phyloP scores from a whole-genome alignment of 2,888 invertebrate species.

The Marronus borbonicus region DNA sequence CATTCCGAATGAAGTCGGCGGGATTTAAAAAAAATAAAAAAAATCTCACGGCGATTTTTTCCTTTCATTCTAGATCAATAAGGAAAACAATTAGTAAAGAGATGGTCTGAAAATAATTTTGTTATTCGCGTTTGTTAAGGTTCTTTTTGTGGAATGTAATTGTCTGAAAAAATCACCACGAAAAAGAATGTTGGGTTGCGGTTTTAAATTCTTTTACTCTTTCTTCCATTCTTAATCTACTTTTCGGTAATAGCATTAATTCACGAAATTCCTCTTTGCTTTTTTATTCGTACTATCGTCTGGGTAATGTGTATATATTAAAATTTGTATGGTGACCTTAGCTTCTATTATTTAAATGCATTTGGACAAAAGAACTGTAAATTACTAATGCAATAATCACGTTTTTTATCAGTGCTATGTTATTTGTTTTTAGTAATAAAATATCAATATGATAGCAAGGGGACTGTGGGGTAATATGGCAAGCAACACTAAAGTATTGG shows the following conservation, averaged over 20 bases:
- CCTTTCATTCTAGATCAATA: neutral
- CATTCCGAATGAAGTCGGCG: slow-evolving; percentile 41
- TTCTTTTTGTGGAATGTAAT: slow-evolving; percentile 15
- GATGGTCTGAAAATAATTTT: neutral
- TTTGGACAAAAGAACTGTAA: neutral
- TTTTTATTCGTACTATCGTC: slow-evolving; percentile 18
- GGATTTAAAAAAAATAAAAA: slow-evolving; percentile 44
- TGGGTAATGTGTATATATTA: slow-evolving; percentile 18
- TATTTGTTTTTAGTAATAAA: no score
- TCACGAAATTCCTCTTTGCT: slow-evolving; percentile 23
- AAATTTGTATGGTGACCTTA: slow-evolving; percentile 3
- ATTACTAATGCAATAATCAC: neutral
- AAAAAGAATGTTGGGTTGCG: slow-evolving; percentile 45
- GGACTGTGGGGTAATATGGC: no score
- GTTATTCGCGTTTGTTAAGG: neutral
- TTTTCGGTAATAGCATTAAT: slow-evolving; percentile 42
- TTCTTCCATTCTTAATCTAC: slow-evolving; percentile 34
- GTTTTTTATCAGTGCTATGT: no score
- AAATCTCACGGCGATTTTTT: slow-evolving; percentile 24
- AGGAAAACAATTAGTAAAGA: neutral
- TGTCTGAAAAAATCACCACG: slow-evolving; percentile 26
- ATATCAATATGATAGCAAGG: no score
- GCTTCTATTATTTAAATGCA: neutral
- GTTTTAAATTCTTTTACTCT: slow-evolving; percentile 41
- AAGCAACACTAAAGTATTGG: no score